phyloP scores from a whole-genome alignment of 2,888 invertebrate genomes.

The Eupithecia subumbrata region DNA sequence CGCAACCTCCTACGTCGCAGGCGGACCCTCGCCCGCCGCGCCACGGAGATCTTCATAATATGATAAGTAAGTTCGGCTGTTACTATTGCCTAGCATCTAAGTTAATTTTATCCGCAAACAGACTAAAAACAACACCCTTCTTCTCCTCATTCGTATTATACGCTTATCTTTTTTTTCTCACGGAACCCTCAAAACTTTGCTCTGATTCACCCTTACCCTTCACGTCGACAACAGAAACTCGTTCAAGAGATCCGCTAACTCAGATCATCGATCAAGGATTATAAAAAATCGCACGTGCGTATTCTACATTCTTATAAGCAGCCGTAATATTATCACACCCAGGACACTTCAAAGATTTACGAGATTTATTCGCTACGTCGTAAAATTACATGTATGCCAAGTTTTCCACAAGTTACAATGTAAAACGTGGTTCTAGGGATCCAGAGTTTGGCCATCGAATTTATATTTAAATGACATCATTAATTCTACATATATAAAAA shows the following conservation, averaged over 20 bases:
- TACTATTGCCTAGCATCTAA: neutral
- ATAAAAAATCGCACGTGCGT: constrained; percentile 32
- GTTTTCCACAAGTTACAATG: neutral
- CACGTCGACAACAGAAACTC: constrained; percentile 16
- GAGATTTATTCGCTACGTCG: neutral
- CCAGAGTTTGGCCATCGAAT: no score
- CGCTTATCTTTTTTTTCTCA: neutral
- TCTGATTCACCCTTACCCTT: neutral
- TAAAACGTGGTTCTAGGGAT: no score
- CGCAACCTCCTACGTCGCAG: no score
- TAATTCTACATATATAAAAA: no score
- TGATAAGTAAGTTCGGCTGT: neutral
- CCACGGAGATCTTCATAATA: no score
- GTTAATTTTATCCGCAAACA: neutral
- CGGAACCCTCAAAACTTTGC: neutral
- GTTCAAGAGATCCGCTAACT: constrained; percentile 20
- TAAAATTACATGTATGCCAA: neutral
- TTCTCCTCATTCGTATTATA: neutral
- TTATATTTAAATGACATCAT: no score
- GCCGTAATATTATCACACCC: constrained; percentile 26
- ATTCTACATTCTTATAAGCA: constrained; percentile 33
- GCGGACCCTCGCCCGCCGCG: no score
- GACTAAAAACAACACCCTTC: neutral
- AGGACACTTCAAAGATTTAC: neutral
- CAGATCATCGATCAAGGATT: constrained; percentile 23